These are phyloP conservation scores for Onychomys leucogaster DNA, from an alignment of 2,797 vertebrate genomes.

Conservation along the genomic window DNA sequence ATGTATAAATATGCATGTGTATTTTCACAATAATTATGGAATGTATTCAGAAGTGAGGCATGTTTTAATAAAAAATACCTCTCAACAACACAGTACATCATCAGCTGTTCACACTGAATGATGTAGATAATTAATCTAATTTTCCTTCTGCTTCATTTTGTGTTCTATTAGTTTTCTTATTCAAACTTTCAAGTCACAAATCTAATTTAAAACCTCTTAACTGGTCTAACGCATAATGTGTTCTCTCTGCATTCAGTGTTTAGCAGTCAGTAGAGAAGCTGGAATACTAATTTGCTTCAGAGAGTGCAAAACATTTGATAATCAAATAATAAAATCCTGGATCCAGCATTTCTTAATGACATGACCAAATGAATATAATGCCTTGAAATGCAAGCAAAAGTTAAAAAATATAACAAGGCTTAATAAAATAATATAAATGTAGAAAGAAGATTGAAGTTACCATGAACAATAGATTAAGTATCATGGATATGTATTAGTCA, in stretches of 20 bases:
- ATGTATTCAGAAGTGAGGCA: conserved; percentile 70
- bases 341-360: conserved; percentile 79
- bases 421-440: background rate
- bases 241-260: conserved; percentile 84
- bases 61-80: conserved; percentile 79
- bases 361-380: conserved; percentile 63
- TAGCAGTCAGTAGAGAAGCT: conserved; percentile 81
- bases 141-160: conserved; percentile 88
- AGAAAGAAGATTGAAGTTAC: background rate
- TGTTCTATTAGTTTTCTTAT: conserved; percentile 90
- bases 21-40: conserved; percentile 70
- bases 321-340: conserved; percentile 87
- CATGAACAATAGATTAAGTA: background rate
- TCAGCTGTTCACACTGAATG: conserved; percentile 82
- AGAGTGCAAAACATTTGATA: conserved; percentile 79
- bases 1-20: conserved; percentile 71
- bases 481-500: background rate
- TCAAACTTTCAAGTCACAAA: conserved; percentile 91
- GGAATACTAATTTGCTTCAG: conserved; percentile 87
- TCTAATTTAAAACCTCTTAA: conserved; percentile 90
- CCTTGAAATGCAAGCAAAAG: conserved; percentile 12
- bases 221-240: conserved; percentile 87
- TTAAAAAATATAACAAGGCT: conserved; percentile 25
- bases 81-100: conserved; percentile 79
- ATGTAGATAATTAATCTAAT: conserved; percentile 89